Evolutionary conservation across 2,113 vertebrate genomes (phyloP).

Genomic region (Reinhardtius hippoglossoides): DNA sequence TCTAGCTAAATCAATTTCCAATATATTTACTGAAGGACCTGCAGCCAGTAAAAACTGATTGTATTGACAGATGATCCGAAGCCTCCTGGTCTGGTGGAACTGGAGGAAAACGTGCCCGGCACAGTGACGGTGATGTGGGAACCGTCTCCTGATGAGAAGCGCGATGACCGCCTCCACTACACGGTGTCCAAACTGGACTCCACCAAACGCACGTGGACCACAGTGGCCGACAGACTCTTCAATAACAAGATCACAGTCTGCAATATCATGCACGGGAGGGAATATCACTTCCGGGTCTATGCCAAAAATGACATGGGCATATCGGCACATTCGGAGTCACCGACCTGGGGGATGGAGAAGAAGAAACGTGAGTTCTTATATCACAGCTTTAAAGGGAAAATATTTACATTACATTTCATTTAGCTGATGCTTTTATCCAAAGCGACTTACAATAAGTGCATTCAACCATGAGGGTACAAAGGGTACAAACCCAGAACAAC

Average conservation of each 20-base stretch:
- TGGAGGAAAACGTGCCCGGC: conserved; percentile 87
- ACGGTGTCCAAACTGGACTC: conserved; percentile 85
- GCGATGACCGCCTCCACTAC: conserved; percentile 86
- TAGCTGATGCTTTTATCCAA: too few species aligned
- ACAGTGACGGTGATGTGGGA: conserved; percentile 90
- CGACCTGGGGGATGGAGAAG: conserved; percentile 82
- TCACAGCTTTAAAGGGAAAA: not conserved
- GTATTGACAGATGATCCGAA: conserved; percentile 85
- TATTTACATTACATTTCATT: too few species aligned
- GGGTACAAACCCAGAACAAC: too few species aligned
- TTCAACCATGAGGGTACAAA: too few species aligned
- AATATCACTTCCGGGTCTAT: conserved; percentile 90
- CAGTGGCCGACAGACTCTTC: conserved; percentile 86
- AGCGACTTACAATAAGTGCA: too few species aligned
- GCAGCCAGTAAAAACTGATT: not conserved
- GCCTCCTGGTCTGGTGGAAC: conserved; percentile 84
- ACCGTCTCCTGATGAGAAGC: conserved; percentile 88
- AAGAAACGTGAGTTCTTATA: conserved; percentile 75
- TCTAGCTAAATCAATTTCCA: not conserved
- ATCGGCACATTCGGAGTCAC: conserved; percentile 87
- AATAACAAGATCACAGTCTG: conserved; percentile 89
- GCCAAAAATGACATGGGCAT: conserved; percentile 89
- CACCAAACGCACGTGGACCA: conserved; percentile 79
- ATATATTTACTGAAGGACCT: not conserved
- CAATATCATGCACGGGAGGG: conserved; percentile 84